These are phyloP conservation scores for Drosophila mercatorum DNA, from an alignment of 2,888 invertebrate genomes.

Conservation along the genomic window DNA sequence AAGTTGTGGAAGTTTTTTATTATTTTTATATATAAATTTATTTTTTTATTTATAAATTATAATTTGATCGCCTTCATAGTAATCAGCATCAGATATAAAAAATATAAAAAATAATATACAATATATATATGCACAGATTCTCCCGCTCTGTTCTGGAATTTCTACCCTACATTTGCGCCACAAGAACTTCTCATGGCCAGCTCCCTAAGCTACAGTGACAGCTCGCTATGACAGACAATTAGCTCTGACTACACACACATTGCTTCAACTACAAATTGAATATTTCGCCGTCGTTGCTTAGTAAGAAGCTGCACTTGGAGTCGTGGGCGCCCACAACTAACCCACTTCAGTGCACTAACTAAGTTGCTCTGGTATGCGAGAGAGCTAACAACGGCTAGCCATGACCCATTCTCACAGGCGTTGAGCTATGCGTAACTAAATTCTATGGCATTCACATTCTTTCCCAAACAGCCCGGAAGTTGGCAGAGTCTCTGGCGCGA, in stretches of 20 bases:
- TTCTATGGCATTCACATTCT: slow-evolving; percentile 68
- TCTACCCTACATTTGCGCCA: not conserved
- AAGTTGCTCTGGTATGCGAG: slow-evolving; percentile 45
- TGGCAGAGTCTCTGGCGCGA: slow-evolving; percentile 55
- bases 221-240: not conserved
- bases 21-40: no score
- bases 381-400: slow-evolving; percentile 38
- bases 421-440: slow-evolving; percentile 62
- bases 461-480: slow-evolving; percentile 71
- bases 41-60: no score
- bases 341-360: slow-evolving; percentile 55
- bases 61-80: no score
- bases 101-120: no score
- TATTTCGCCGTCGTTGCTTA: slow-evolving; percentile 7
- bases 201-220: slow-evolving; percentile 14
- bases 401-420: slow-evolving; percentile 72
- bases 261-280: not conserved
- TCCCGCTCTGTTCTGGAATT: not conserved
- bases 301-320: slow-evolving; percentile 22
- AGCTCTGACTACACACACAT: not conserved
- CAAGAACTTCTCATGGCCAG: not conserved
- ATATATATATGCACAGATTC: not conserved
- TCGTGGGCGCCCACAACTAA: slow-evolving; percentile 55
- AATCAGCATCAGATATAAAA: no score
- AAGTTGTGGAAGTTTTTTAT: not conserved